phyloP scores from a whole-genome alignment of 2,888 invertebrate genomes.

The Sarcophaga caerulescens region DNA sequence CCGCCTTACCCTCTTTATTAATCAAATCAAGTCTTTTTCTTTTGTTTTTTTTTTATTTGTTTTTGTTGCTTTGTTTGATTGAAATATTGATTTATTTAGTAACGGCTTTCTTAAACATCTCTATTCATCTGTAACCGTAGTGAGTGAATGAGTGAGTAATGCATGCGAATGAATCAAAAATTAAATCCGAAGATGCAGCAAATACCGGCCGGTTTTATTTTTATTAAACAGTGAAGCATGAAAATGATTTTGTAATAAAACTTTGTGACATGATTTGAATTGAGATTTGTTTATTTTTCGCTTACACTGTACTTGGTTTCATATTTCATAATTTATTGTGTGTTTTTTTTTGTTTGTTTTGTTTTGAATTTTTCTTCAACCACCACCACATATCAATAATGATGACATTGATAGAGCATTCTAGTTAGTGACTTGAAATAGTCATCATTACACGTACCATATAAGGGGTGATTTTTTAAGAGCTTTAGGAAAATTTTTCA shows the following conservation, averaged over 20 bases:
- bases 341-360: conserved; percentile 16
- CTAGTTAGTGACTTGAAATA: conserved; percentile 54
- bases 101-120: conserved; percentile 30
- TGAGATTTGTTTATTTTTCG: neutral
- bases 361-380: conserved; percentile 5
- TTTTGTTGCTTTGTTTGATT: neutral
- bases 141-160: neutral
- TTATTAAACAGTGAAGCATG: conserved; percentile 6
- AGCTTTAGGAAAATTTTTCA: too few species aligned
- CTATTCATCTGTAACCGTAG: conserved; percentile 41
- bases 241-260: neutral
- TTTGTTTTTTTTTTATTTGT: neutral
- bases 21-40: neutral
- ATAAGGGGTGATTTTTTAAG: too few species aligned
- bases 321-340: conserved; percentile 45
- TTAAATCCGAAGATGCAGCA: conserved; percentile 10
- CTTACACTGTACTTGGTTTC: conserved; percentile 29
- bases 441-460: conserved; percentile 17
- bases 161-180: conserved; percentile 21
- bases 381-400: conserved; percentile 49
- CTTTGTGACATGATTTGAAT: too few species aligned
- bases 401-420: conserved; percentile 67
- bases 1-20: too few species aligned
- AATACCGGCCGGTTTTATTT: conserved; percentile 27
- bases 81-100: conserved; percentile 15